Percentiles rank a stretch among this genome's conserved stretches.
Conservation (phyloP, 1,140 invertebrate genomes). For the Himalopsyche phryganea region DNA sequence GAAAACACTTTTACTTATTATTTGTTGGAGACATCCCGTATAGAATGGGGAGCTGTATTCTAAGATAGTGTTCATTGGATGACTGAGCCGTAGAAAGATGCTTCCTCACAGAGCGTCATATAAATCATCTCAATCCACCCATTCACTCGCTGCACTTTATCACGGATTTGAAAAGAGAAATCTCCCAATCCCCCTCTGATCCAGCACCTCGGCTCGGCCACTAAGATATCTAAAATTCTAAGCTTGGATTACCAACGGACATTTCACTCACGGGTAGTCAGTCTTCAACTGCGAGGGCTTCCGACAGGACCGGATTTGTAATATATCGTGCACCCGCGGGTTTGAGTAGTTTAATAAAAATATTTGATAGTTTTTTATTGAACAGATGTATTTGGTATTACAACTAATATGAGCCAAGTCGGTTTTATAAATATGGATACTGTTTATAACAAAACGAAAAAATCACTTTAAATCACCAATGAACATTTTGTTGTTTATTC, state of each 20-base stretch:
- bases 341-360: too few relatives aligned
- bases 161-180: slow-evolving; percentile 26
- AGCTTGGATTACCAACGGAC: slow-evolving; percentile 29
- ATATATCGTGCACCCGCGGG: too few relatives aligned
- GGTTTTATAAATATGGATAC: too few relatives aligned
- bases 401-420: too few relatives aligned
- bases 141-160: slow-evolving; percentile 24
- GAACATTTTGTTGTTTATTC: too few relatives aligned
- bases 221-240: slow-evolving; percentile 34
- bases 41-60: slow-evolving; percentile 2
- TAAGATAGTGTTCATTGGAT: slow-evolving; percentile 4
- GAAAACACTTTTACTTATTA: too few relatives aligned
- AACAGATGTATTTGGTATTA: too few relatives aligned
- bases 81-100: neutral
- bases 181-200: slow-evolving; percentile 24
- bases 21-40: too few relatives aligned
- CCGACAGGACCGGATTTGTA: neutral
- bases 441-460: too few relatives aligned
- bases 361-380: too few relatives aligned
- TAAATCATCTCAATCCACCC: slow-evolving; percentile 23
- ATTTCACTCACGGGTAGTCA: slow-evolving; percentile 19
- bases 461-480: too few relatives aligned
- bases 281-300: neutral
- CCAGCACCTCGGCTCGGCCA: slow-evolving; percentile 10
- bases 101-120: slow-evolving; percentile 9